Base-by-base conservation (phyloP, 2,888 invertebrate genomes). In the Camptogramma bilineatum region DNA sequence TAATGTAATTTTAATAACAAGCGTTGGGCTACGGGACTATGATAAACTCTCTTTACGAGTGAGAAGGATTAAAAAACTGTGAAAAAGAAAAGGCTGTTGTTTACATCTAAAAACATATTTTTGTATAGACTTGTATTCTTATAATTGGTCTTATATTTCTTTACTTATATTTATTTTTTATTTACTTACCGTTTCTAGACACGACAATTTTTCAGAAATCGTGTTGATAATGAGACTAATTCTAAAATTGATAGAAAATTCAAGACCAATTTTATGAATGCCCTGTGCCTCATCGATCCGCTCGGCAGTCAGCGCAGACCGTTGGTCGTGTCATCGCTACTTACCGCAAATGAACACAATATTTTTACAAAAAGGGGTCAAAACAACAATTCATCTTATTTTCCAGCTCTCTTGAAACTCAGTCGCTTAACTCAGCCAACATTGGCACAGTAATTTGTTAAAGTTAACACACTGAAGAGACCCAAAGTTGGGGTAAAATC, bases 1-100 rank as follows among this genome's bases (percentile, higher is more conserved):
- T 86, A 86, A 90, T 90, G 84, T 88, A 87, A 88, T 90, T 88
- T 88, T 89, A 88, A 88, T 90, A 86, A 87, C 87, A 80, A 80
- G 77, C 17, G 47, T 13, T 31, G 31, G 31, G 31, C 19, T 10
- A 10, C 47, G 47, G 47, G 18, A 19, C 17, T 10, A 21, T 48
- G 48, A 48, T 48, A n/a, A 48, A 48, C 21, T 21, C 21, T 48
- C 21, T 48, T 21, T 13, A n/a, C 48, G 21, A 48, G 48, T 47
- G 48, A n/a, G n/a, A 24, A 13, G 10, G 48, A 13, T 48, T 48
- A 39, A 13, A 39, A n/a, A 39, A 3, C 4, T 13, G 13, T 13
- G 34, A 10, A 39, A 39, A 13, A 39, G 2, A 34, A 34, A 8
- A 10, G 34, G 34, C 28, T 1, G 13, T 39, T 39, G 34, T 28